These are phyloP conservation scores for Apamea epomidion DNA, from an alignment of 2,888 invertebrate species.

Conservation along the genomic window DNA sequence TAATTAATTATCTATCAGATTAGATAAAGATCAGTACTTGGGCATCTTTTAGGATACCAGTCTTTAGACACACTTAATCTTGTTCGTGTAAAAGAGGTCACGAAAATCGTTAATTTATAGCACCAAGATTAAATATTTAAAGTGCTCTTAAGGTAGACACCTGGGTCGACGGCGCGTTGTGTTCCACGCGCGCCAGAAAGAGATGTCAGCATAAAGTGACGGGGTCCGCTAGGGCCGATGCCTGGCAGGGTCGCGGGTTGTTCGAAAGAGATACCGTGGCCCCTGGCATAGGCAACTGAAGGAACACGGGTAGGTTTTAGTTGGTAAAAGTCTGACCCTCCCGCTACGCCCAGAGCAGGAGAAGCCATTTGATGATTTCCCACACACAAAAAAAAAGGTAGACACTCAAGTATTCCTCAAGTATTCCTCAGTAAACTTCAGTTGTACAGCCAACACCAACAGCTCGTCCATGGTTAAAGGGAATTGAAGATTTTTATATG, in stretches of 20 bases:
- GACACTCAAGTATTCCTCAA: constrained; percentile 11
- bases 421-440: constrained; percentile 2
- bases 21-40: background rate
- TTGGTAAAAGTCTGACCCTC: too few relatives aligned
- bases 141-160: constrained; percentile 12
- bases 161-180: background rate
- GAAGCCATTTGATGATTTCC: too few relatives aligned
- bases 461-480: background rate
- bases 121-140: constrained; percentile 26
- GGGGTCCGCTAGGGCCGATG: too few relatives aligned
- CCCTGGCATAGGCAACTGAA: too few relatives aligned
- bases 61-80: background rate
- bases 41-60: background rate
- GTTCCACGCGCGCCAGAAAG: too few relatives aligned
- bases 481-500: background rate
- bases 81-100: background rate
- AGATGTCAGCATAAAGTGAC: too few relatives aligned
- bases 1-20: background rate
- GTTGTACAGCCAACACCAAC: background rate
- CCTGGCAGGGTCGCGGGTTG: too few relatives aligned
- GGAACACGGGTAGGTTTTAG: too few relatives aligned
- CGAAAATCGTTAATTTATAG: constrained; percentile 18
- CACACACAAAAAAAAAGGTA: background rate
- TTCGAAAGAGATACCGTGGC: too few relatives aligned
- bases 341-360: too few relatives aligned